Percentiles rank a stretch among this genome's conserved stretches.
These are phyloP conservation scores for Drosophila testacea DNA, from an alignment of 2,888 invertebrate species.

Conservation along the genomic window DNA sequence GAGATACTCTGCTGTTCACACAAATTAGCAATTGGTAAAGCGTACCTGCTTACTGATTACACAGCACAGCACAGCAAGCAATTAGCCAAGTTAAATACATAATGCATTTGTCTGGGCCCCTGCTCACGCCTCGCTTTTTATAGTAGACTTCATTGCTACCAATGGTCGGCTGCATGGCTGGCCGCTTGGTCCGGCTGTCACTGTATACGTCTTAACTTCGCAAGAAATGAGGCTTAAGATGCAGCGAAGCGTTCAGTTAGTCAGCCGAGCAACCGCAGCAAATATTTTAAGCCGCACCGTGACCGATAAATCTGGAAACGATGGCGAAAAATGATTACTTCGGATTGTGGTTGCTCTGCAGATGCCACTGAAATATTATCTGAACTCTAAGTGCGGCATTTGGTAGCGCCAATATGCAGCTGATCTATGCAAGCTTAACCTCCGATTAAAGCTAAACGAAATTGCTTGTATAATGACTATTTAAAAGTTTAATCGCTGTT, in stretches of 20 bases:
- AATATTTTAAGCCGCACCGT: constrained; percentile 63
- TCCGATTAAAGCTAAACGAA: constrained; percentile 52
- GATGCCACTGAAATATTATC: constrained; percentile 35
- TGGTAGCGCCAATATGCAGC: constrained; percentile 60
- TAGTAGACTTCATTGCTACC: constrained; percentile 19
- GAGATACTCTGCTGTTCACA: constrained; percentile 63
- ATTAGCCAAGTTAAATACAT: constrained; percentile 73
- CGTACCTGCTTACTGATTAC: constrained; percentile 63
- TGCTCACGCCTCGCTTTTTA: constrained; percentile 36
- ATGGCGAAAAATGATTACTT: constrained; percentile 58
- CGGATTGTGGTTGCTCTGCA: constrained; percentile 26
- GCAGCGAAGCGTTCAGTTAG: constrained; percentile 51
- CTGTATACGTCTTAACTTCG: constrained; percentile 60
- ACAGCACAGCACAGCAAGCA: constrained; percentile 56
- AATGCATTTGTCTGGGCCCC: constrained; percentile 61
- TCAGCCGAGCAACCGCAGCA: constrained; percentile 39
- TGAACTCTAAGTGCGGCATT: constrained; percentile 48
- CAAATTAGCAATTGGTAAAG: constrained; percentile 71
- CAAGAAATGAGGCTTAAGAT: constrained; percentile 45
- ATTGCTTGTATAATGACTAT: constrained; percentile 48
- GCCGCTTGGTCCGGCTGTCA: constrained; percentile 50
- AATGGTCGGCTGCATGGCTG: neutral
- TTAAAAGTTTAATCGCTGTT: constrained; percentile 51
- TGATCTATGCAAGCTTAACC: constrained; percentile 48
- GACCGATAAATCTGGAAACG: constrained; percentile 69